These are phyloP conservation scores for Orientallactaga sibirica DNA, from an alignment of 2,797 vertebrate genomes.

Conservation along the genomic window DNA sequence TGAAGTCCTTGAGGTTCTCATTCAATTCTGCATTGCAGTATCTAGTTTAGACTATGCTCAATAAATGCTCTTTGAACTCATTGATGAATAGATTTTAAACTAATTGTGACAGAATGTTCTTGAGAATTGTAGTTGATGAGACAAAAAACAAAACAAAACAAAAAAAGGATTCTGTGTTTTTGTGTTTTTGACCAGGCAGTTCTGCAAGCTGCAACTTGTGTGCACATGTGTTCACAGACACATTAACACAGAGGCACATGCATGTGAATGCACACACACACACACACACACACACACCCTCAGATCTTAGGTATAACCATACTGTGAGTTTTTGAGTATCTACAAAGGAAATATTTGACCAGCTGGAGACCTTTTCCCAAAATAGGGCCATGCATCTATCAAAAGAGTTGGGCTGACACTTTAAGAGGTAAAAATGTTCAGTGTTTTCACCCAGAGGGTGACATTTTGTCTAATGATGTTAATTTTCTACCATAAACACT, in stretches of 20 bases:
- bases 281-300: not conserved
- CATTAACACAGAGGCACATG: too few relatives aligned
- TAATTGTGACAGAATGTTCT: slow-evolving; percentile 1
- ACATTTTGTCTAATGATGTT: slow-evolving; percentile 74
- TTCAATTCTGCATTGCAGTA: not conserved
- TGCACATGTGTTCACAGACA: not conserved
- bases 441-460: slow-evolving; percentile 64
- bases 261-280: not conserved
- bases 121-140: not conserved
- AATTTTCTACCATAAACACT: slow-evolving; percentile 72
- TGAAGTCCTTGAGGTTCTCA: not conserved
- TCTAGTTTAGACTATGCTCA: not conserved
- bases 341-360: not conserved
- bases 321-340: not conserved
- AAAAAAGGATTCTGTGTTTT: not conserved
- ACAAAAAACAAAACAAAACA: not conserved
- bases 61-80: slow-evolving; percentile 38
- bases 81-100: slow-evolving; percentile 46
- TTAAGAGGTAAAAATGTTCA: slow-evolving; percentile 54
- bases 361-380: slow-evolving; percentile 17
- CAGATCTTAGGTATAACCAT: not conserved
- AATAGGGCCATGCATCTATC: slow-evolving; percentile 19
- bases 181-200: not conserved
- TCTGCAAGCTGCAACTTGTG: not conserved
- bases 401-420: slow-evolving; percentile 34